These are phyloP conservation scores for Ichneumoninae sp. DNA, from an alignment of 2,888 invertebrate genomes.

Conservation along the genomic window DNA sequence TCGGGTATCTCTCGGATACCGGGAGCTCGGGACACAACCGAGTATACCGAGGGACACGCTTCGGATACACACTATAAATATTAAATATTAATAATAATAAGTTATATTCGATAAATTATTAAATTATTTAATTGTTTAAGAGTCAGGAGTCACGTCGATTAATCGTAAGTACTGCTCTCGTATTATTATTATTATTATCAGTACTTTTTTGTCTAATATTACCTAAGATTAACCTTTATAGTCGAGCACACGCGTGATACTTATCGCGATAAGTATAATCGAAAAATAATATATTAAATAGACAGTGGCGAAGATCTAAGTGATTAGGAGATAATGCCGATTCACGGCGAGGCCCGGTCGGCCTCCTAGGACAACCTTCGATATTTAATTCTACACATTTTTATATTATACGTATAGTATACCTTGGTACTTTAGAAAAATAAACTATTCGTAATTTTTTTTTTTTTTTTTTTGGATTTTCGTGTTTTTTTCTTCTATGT, in stretches of 20 bases:
- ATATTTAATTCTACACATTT: no score
- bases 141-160: no score
- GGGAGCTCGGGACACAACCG: no score
- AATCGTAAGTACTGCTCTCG: background rate
- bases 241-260: background rate
- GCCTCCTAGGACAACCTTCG: no score
- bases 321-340: background rate
- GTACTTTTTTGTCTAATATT: background rate
- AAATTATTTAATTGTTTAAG: no score
- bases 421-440: constrained; percentile 44
- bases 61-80: no score
- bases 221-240: background rate
- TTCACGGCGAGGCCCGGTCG: background rate
- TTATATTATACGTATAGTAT: constrained; percentile 7
- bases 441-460: constrained; percentile 37
- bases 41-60: no score
- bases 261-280: background rate
- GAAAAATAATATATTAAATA: constrained; percentile 12
- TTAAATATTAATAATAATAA: no score
- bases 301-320: background rate
- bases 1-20: no score
- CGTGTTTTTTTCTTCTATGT: no score
- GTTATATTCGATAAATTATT: no score
- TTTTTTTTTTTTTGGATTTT: constrained; percentile 22
- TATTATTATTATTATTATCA: background rate